These are phyloP conservation scores for Galeopterus variegatus DNA, from an alignment of 2,113 vertebrate genomes.

Conservation along the genomic window DNA sequence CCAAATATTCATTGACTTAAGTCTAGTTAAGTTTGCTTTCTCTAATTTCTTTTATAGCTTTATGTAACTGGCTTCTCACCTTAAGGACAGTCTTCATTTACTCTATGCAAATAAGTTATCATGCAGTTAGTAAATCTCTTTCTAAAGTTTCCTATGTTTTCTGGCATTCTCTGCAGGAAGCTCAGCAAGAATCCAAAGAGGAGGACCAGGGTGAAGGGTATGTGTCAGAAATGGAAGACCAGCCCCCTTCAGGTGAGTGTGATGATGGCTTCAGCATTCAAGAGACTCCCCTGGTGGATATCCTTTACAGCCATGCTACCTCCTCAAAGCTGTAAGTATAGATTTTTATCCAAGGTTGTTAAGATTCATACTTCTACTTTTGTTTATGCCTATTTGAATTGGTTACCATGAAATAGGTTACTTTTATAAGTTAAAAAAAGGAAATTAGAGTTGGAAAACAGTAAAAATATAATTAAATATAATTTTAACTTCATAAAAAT, in stretches of 20 bases:
- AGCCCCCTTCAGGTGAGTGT: slow-evolving; percentile 54
- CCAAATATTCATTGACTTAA: slow-evolving; percentile 39
- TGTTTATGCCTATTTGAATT: slow-evolving; percentile 64
- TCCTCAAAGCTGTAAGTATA: slow-evolving; percentile 85
- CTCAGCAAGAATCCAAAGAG: slow-evolving; percentile 74
- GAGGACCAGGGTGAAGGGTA: slow-evolving; percentile 68
- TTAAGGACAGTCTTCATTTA: slow-evolving; percentile 51
- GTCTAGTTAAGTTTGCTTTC: slow-evolving; percentile 43
- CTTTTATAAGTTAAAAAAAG: slow-evolving; percentile 63
- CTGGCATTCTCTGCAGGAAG: slow-evolving; percentile 71
- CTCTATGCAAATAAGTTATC: slow-evolving; percentile 35
- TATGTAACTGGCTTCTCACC: slow-evolving; percentile 54
- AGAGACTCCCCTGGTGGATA: slow-evolving; percentile 71
- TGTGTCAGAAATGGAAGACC: slow-evolving; percentile 68
- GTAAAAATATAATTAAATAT: slow-evolving; percentile 51
- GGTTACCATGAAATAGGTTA: slow-evolving; percentile 39
- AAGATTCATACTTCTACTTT: slow-evolving; percentile 32
- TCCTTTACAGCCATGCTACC: slow-evolving; percentile 71
- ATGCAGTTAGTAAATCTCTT: slow-evolving; percentile 19
- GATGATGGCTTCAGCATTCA: slow-evolving; percentile 59
- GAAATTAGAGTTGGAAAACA: slow-evolving; percentile 31
- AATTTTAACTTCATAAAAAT: slow-evolving; percentile 55
- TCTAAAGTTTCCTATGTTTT: slow-evolving; percentile 54
- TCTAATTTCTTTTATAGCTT: slow-evolving; percentile 32
- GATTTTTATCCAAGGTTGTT: neutral